Evolutionary conservation across 2,797 vertebrate species (phyloP).

Genomic region (Enoplosus armatus): DNA sequence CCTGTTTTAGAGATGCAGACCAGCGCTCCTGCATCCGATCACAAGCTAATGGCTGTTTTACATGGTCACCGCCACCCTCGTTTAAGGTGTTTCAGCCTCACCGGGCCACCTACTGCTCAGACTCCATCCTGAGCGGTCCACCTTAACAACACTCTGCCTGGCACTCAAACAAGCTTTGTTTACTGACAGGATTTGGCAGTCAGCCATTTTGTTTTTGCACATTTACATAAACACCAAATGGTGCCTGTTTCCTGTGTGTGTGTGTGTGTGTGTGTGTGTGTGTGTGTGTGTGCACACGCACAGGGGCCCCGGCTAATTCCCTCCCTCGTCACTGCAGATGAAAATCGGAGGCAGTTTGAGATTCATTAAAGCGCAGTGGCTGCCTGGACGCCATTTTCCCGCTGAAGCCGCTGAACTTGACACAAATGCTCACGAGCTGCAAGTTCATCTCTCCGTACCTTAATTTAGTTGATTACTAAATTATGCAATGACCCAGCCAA

Average conservation of each 20-base stretch:
- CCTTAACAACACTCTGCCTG: slow-evolving; percentile 81
- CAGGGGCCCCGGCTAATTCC: slow-evolving; percentile 69
- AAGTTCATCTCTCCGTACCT: slow-evolving; percentile 76
- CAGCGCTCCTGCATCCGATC: slow-evolving; percentile 65
- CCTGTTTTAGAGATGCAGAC: slow-evolving; percentile 64
- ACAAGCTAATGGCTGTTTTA: slow-evolving; percentile 75
- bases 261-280: slow-evolving; percentile 45
- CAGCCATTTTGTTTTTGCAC: slow-evolving; percentile 87
- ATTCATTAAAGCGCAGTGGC: slow-evolving; percentile 67
- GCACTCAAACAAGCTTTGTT: slow-evolving; percentile 84
- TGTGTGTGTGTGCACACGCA: slow-evolving; percentile 28
- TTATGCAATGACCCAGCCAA: slow-evolving; percentile 82
- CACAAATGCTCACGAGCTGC: slow-evolving; percentile 79
- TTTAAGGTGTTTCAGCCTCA: slow-evolving; percentile 76
- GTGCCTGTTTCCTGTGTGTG: slow-evolving; percentile 82
- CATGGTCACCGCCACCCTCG: slow-evolving; percentile 59
- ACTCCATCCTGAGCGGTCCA: slow-evolving; percentile 64
- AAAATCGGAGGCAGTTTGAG: slow-evolving; percentile 72
- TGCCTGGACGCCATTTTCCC: slow-evolving; percentile 56
- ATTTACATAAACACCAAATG: slow-evolving; percentile 89
- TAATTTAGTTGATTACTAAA: slow-evolving; percentile 82
- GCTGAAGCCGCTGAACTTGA: slow-evolving; percentile 75
- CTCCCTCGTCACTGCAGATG: slow-evolving; percentile 70
- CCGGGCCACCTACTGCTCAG: slow-evolving; percentile 26
- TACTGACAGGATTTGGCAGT: slow-evolving; percentile 88